Evolutionary conservation across 2,797 vertebrate genomes (phyloP), one percentile per base, ranked within the genome.

Genomic region (Petrocephalus schoutedeni): DNA sequence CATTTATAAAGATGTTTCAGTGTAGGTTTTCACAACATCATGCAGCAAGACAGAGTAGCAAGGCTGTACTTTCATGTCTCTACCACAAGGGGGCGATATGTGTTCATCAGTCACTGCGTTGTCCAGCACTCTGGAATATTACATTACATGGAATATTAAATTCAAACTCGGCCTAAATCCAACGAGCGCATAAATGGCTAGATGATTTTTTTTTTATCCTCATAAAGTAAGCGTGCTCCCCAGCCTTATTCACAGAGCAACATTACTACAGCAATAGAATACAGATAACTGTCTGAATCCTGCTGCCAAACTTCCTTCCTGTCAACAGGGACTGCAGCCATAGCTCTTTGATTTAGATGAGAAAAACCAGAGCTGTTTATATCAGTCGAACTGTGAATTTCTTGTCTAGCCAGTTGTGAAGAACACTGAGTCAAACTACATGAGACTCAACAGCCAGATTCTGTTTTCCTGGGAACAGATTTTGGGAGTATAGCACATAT

Each of bases 41-140:
- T 23, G 10, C 28, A 71, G 0, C 28, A 36, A 71, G 64, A 67
- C 32, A 67, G 64, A 71, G 64, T 23, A 23, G 51, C n/a, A 3
- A 28, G 67, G 88, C 87, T 90, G 89, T 89, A 85, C 93, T 92
- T 93, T 82, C 90, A 89, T 88, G 91, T 91, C 92, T 93, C 90
- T 92, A 91, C 89, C 87, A 91, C 86, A 91, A 90, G 93, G 54
- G 91, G 92, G 92, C 92, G 94, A 92, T 93, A 91, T 93, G 90
- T 89, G 91, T 89, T 92, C 59, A 87, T 88, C 84, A 45, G 87
- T 53, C 57, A 12, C 45, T 77, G 51, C 89, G 61, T 56, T 86
- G 12, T 23, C 16, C 36, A n/a, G 71, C 71, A 41, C 36, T 61
- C 12, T 61, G 14, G 10, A 80, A 41, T 86, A n/a, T 87, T 56